Evolutionary conservation across 1,140 invertebrate species (phyloP), one percentile per base, ranked within the genome.

Genomic region (Trissolcus basalis): DNA sequence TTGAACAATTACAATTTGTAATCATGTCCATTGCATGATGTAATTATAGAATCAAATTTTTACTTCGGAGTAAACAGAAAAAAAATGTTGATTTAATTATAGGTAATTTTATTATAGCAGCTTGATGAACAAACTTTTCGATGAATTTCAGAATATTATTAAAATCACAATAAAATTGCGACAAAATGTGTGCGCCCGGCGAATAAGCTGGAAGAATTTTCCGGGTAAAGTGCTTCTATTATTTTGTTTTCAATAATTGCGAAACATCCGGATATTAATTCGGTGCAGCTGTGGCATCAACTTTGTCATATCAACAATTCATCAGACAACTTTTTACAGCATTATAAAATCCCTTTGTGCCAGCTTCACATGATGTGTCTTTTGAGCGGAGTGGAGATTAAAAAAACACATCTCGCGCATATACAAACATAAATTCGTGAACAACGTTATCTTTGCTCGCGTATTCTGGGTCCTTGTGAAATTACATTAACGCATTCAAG

Each of bases 241-340:
- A n/a, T n/a, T n/a, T n/a, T n/a, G 19, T 27, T 27, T 27, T 27
- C 19, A 27, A n/a, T 27, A 27, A 27, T 27, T 27, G 19, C 19
- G 2, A 58, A 64, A 58, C 45, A 58, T 59, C 54, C 39, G n/a
- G 44, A 53, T 64, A 15, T 47, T 59, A 64, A 72, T 64, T 54
- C 51, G 69, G 64, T 47, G 19, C n/a, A 11, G 39, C 3, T 44
- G 7, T 14, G 27, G 43, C 35, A 53, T 60, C 36, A 65, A 48
- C 70, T 53, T 59, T 49, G 61, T 61, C 60, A 44, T 61, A 67
- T 74, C 63, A 74, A 67, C 63, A 67, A 74, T 74, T 74, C 56
- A 74, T 74, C 50, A 61, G 11, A 33, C n/a, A 43, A 55, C 56
- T 59, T 72, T 47, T 36, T 43, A 65, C 50, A 67, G 61, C 16